Conservation (phyloP, 2,113 vertebrate species). For the Prinia subflava region DNA sequence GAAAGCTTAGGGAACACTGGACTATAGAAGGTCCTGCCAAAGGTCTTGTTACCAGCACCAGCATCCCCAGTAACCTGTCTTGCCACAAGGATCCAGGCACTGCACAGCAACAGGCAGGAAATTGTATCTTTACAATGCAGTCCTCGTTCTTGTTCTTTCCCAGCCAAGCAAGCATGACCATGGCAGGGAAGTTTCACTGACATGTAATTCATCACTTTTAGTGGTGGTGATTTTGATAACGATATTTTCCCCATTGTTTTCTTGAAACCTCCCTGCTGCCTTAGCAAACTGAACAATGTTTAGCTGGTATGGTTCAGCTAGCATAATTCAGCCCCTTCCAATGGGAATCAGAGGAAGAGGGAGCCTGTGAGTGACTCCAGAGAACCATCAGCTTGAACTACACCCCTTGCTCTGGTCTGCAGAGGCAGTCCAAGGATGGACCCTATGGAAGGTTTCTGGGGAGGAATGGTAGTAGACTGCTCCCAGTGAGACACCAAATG, state of each 20-base stretch:
- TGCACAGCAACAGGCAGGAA: background rate
- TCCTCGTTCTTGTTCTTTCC: background rate
- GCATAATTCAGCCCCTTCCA: background rate
- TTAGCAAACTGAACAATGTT: background rate
- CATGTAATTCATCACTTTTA: conserved; percentile 35
- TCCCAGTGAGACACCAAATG: background rate
- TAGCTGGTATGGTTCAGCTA: background rate
- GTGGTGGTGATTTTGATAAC: background rate
- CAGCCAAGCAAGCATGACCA: background rate
- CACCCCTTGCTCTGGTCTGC: background rate
- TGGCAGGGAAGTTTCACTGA: background rate
- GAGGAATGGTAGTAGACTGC: background rate
- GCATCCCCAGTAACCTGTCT: background rate
- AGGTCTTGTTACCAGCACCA: background rate
- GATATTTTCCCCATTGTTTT: background rate
- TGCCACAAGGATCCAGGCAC: background rate
- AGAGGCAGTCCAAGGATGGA: background rate
- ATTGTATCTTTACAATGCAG: background rate
- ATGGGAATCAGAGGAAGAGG: background rate
- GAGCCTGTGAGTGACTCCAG: background rate
- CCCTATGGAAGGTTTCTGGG: background rate
- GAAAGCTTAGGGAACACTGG: background rate
- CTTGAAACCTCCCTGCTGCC: background rate
- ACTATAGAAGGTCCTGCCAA: background rate
- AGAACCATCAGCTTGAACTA: background rate